Conservation (phyloP, 2,888 invertebrate species). For the Colletes collaris region DNA sequence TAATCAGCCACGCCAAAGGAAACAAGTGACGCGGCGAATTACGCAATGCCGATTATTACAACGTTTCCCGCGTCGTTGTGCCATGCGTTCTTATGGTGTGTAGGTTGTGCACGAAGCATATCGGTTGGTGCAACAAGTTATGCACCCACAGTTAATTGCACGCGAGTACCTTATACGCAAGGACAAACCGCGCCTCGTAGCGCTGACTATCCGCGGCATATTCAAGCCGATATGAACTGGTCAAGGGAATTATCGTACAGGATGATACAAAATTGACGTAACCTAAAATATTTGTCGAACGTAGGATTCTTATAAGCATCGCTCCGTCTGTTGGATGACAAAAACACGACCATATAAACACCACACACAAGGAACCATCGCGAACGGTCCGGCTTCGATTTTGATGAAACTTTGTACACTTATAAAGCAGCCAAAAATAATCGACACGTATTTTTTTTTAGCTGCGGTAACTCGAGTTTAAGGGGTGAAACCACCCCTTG, state of each 20-base stretch:
- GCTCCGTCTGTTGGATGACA: no score
- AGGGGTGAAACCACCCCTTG: no score
- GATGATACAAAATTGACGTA: not conserved
- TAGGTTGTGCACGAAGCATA: constrained; percentile 46
- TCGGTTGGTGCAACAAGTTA: constrained; percentile 60
- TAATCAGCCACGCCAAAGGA: constrained; percentile 31
- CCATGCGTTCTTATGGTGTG: constrained; percentile 30
- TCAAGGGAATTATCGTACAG: not conserved
- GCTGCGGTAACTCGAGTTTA: no score
- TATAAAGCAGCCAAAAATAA: no score
- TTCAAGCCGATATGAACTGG: not conserved
- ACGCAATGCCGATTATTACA: constrained; percentile 45
- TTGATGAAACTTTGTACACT: no score
- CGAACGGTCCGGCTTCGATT: no score
- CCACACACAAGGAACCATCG: no score
- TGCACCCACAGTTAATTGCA: constrained; percentile 63
- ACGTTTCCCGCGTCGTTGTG: constrained; percentile 35
- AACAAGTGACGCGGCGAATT: constrained; percentile 27
- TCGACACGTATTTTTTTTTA: no score
- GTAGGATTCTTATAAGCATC: no score
- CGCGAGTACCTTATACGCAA: constrained; percentile 61
- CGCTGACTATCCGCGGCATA: not conserved
- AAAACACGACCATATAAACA: no score
- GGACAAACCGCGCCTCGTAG: constrained; percentile 68
- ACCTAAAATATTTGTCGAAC: no score